Evolutionary conservation across 2,888 invertebrate genomes (phyloP).

Genomic region (Conomelus anceps): DNA sequence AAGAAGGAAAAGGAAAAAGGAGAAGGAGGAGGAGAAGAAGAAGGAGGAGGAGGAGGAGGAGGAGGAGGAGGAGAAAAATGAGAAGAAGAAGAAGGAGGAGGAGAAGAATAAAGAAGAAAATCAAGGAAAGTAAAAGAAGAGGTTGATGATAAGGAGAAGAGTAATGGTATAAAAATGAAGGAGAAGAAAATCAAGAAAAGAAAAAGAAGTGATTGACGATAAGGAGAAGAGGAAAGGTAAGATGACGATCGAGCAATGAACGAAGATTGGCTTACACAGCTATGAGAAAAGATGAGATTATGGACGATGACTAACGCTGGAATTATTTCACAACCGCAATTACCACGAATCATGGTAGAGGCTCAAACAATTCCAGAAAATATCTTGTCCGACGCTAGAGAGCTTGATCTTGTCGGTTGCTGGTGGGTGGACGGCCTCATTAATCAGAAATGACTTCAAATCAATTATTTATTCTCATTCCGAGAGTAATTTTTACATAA

Average conservation of each 20-base stretch:
- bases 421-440: too few relatives aligned
- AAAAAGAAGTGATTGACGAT: neutral
- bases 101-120: neutral
- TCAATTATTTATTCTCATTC: too few relatives aligned
- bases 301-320: neutral
- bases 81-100: neutral
- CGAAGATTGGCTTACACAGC: constrained; percentile 11
- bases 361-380: neutral
- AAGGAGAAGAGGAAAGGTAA: neutral
- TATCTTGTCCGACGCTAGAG: too few relatives aligned
- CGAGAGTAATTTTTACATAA: too few relatives aligned
- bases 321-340: neutral
- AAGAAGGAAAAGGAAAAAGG: neutral
- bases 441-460: too few relatives aligned
- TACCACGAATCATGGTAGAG: neutral
- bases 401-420: too few relatives aligned
- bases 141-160: neutral
- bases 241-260: constrained; percentile 13
- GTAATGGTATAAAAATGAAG: neutral
- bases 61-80: constrained; percentile 13
- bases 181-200: neutral
- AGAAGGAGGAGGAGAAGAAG: constrained; percentile 24
- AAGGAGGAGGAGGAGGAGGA: constrained; percentile 20
- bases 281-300: neutral
- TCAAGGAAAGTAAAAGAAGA: neutral